Evolutionary conservation across 37 sponge, comb jelly and placozoan genomes (phyloP).

Genomic region (Axinella damicornis): DNA sequence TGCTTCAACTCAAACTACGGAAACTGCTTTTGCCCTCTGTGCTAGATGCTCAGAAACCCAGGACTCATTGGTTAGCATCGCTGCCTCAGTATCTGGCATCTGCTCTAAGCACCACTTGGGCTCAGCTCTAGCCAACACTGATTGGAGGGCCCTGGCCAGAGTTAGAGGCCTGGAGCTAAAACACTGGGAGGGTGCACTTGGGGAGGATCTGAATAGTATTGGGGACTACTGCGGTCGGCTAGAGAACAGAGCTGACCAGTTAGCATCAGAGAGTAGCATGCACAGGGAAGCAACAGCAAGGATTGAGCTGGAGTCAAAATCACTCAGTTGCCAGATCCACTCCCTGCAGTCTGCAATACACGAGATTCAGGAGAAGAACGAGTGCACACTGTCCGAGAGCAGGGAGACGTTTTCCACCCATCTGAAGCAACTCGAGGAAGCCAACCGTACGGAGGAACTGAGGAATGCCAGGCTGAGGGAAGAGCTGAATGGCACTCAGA

Average conservation of each 20-base stretch:
- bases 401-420: background rate
- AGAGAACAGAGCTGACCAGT: background rate
- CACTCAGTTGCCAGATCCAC: background rate
- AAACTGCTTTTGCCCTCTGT: conserved; percentile 72
- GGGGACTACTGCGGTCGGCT: background rate
- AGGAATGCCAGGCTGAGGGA: background rate
- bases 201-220: conserved; percentile 3
- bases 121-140: background rate
- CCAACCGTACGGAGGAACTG: background rate
- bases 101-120: conserved; percentile 1
- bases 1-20: conserved; percentile 55
- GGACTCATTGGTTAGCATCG: background rate
- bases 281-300: background rate
- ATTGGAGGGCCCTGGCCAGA: conserved; percentile 37
- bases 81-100: background rate
- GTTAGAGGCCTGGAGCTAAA: conserved; percentile 12
- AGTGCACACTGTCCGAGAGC: background rate
- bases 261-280: background rate
- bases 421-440: conserved; percentile 8
- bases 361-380: background rate
- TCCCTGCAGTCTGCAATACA: conserved; percentile 3
- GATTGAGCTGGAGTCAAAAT: background rate
- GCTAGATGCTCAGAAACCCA: conserved; percentile 39
- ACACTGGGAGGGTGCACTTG: conserved; percentile 16
- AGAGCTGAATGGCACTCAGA: background rate